Percentiles rank a stretch among this genome's conserved stretches.
phyloP scores from a whole-genome alignment of 2,797 vertebrate species.

The Neosilurus mollespiculum region DNA sequence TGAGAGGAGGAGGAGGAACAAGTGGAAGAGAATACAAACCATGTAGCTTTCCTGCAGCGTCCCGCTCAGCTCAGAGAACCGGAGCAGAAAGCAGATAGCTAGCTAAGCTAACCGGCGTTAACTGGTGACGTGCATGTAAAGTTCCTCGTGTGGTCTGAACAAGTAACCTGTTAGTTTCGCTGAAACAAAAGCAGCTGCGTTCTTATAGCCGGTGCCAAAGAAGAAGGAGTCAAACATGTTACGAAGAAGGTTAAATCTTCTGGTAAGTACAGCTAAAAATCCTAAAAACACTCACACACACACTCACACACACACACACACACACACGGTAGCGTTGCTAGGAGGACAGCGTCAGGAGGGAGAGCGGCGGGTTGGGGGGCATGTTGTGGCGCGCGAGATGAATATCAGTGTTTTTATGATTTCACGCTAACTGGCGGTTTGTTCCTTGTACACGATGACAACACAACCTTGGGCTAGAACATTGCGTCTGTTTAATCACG shows the following conservation, averaged over 20 bases:
- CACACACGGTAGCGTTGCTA: no score
- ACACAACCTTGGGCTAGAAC: not conserved
- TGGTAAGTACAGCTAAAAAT: conserved; percentile 68
- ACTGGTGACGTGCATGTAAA: conserved; percentile 73
- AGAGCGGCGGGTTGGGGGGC: no score
- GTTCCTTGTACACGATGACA: not conserved
- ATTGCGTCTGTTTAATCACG: not conserved
- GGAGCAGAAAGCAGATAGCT: conserved; percentile 72
- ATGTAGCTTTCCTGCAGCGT: conserved; percentile 75
- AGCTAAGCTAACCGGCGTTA: conserved; percentile 42
- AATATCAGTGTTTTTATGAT: not conserved
- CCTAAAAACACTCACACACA: not conserved
- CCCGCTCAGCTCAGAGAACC: conserved; percentile 67
- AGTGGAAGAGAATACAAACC: conserved; percentile 70
- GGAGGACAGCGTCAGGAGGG: no score
- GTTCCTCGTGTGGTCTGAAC: conserved; percentile 62
- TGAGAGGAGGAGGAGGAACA: conserved; percentile 62
- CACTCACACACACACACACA: not conserved
- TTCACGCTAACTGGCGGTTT: not conserved
- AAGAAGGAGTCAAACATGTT: conserved; percentile 69
- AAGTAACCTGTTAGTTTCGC: conserved; percentile 57
- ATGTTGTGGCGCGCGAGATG: not conserved
- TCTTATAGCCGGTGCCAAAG: conserved; percentile 58
- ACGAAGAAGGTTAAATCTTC: conserved; percentile 71
- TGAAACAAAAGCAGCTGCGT: conserved; percentile 57